phyloP scores from a whole-genome alignment of 2,888 invertebrate genomes.

The Pollenia griseotomentosa region DNA sequence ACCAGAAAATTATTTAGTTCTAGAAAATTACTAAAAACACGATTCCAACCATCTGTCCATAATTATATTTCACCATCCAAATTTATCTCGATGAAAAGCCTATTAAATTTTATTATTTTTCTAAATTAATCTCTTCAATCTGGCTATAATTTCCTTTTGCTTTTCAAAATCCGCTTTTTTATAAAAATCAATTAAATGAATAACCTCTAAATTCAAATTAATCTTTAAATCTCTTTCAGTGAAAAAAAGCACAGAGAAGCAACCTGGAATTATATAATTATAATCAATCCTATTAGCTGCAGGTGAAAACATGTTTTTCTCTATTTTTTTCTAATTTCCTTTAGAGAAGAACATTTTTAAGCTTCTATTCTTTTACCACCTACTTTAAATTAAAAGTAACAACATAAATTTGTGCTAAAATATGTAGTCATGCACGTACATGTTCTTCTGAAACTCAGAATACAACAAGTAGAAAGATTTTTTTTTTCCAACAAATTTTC shows the following conservation, averaged over 20 bases:
- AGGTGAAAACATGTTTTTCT: constrained; percentile 51
- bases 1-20: too few relatives aligned
- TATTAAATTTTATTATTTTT: constrained; percentile 21
- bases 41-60: neutral
- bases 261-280: constrained; percentile 60
- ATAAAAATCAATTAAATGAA: constrained; percentile 11
- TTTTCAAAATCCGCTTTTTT: neutral
- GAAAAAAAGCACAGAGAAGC: neutral
- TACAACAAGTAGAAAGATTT: constrained; percentile 21
- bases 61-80: neutral
- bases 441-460: constrained; percentile 37
- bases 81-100: constrained; percentile 3
- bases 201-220: constrained; percentile 35
- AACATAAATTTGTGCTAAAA: constrained; percentile 59
- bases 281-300: constrained; percentile 35
- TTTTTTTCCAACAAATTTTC: constrained; percentile 63
- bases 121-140: neutral
- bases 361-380: constrained; percentile 60
- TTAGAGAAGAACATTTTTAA: neutral
- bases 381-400: constrained; percentile 63
- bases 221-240: constrained; percentile 42
- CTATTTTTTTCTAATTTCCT: neutral
- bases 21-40: too few relatives aligned
- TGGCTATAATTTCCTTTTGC: constrained; percentile 6
- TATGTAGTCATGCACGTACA: constrained; percentile 52